These are phyloP conservation scores for Tenualosa ilisha DNA, from an alignment of 2,797 vertebrate genomes.

Conservation along the genomic window DNA sequence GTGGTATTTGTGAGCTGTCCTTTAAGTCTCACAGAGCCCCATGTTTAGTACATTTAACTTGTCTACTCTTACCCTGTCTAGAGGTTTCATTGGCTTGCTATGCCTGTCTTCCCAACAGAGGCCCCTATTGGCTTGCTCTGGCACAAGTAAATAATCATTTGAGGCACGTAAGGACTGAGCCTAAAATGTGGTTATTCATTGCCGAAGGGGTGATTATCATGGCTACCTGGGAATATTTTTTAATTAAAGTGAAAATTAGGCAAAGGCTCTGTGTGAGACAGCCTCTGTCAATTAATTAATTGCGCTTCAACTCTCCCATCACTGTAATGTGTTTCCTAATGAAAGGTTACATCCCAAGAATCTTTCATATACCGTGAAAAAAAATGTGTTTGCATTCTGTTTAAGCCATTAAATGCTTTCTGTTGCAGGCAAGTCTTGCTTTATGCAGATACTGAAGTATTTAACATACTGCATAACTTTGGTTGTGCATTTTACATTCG, in stretches of 20 bases:
- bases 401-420: not conserved
- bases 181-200: conserved; percentile 36
- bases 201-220: conserved; percentile 51
- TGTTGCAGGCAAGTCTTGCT: not conserved
- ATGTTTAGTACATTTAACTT: not conserved
- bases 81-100: not conserved
- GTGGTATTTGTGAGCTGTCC: not conserved
- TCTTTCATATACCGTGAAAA: conserved; percentile 29
- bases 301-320: conserved; percentile 37
- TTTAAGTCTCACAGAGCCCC: not conserved
- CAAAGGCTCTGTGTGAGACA: conserved; percentile 43
- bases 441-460: not conserved
- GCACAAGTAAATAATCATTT: conserved; percentile 28
- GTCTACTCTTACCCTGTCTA: not conserved
- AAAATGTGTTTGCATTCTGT: conserved; percentile 20
- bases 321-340: conserved; percentile 44
- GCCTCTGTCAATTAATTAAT: conserved; percentile 60
- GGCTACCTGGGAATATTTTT: conserved; percentile 62
- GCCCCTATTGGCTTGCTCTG: conserved; percentile 35
- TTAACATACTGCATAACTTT: not conserved
- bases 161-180: conserved; percentile 27
- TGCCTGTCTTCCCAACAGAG: not conserved
- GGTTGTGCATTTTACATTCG: too few species aligned
- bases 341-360: conserved; percentile 39
- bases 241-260: conserved; percentile 64